A percentile compares a stretch with the other conserved stretches of the same genome.
These are phyloP conservation scores for Nothobranchius furzeri DNA, from an alignment of 2,113 vertebrate genomes.

Conservation along the genomic window DNA sequence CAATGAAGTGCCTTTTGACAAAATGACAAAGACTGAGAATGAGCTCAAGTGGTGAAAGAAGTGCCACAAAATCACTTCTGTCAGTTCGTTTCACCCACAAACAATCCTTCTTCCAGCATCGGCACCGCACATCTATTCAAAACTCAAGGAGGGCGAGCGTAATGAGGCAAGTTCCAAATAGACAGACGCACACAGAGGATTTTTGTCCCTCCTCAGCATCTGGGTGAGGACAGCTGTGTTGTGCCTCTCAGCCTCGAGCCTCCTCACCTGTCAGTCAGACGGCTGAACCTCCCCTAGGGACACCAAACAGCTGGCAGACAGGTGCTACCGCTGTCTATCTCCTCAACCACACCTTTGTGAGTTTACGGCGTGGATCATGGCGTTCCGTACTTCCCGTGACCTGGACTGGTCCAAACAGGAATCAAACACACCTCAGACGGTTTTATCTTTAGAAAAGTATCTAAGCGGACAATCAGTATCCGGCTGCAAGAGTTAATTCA, in stretches of 20 bases:
- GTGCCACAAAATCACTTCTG: background rate
- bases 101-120: constrained; percentile 17
- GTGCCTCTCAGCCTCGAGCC: constrained; percentile 59
- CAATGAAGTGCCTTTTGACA: constrained; percentile 1
- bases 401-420: constrained; percentile 35
- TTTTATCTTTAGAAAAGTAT: constrained; percentile 5
- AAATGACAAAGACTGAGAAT: constrained; percentile 21
- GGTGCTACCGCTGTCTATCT: constrained; percentile 62
- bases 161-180: constrained; percentile 41
- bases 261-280: constrained; percentile 75
- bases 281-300: constrained; percentile 63
- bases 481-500: constrained; percentile 26
- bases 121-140: constrained; percentile 19
- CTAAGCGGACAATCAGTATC: constrained; percentile 1
- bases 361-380: constrained; percentile 15
- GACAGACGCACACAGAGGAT: constrained; percentile 29
- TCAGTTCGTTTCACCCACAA: constrained; percentile 38
- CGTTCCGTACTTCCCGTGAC: constrained; percentile 12
- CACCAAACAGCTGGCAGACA: constrained; percentile 74
- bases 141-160: constrained; percentile 20
- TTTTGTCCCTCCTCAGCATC: constrained; percentile 66
- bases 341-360: constrained; percentile 56
- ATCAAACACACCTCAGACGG: constrained; percentile 16
- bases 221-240: constrained; percentile 72
- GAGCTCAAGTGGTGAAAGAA: constrained; percentile 22